Evolutionary conservation across 2,888 invertebrate genomes (phyloP).

Genomic region (Oxystoma pomonae): DNA sequence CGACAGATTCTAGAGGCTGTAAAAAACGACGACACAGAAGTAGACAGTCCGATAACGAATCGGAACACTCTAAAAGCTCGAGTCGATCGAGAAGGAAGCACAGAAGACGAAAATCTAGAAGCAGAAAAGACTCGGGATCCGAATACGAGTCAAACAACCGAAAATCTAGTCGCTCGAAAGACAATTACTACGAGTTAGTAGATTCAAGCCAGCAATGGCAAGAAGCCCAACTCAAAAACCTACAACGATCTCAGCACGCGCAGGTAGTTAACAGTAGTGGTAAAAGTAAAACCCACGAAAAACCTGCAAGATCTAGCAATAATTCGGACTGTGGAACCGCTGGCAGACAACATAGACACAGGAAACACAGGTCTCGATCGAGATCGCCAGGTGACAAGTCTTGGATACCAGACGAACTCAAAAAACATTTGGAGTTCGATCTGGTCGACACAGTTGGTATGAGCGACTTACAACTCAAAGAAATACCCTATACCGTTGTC

Average conservation of each 20-base stretch:
- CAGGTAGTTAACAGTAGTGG: slow-evolving; percentile 42
- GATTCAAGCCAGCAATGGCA: slow-evolving; percentile 88
- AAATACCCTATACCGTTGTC: slow-evolving; percentile 86
- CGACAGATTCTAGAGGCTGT: slow-evolving; percentile 77
- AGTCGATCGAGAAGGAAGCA: slow-evolving; percentile 74
- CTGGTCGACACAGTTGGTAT: slow-evolving; percentile 85
- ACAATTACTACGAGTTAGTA: slow-evolving; percentile 62
- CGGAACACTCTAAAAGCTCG: slow-evolving; percentile 82
- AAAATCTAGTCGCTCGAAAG: slow-evolving; percentile 25
- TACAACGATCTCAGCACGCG: slow-evolving; percentile 49
- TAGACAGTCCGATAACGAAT: slow-evolving; percentile 85
- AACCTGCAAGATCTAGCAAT: not conserved
- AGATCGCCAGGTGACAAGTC: slow-evolving; percentile 72
- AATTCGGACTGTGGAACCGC: slow-evolving; percentile 14
- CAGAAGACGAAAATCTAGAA: slow-evolving; percentile 68
- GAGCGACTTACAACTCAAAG: slow-evolving; percentile 80
- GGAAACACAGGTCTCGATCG: slow-evolving; percentile 47
- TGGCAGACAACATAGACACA: slow-evolving; percentile 29
- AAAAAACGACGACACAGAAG: slow-evolving; percentile 75
- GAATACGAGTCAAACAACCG: slow-evolving; percentile 61
- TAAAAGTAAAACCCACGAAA: slow-evolving; percentile 14
- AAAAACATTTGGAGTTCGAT: slow-evolving; percentile 84
- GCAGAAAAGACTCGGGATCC: slow-evolving; percentile 69
- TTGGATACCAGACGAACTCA: slow-evolving; percentile 71
- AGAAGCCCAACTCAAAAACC: slow-evolving; percentile 73